These are phyloP conservation scores for Coregonus ussuriensis DNA, from an alignment of 2,797 vertebrate genomes.

Conservation along the genomic window DNA sequence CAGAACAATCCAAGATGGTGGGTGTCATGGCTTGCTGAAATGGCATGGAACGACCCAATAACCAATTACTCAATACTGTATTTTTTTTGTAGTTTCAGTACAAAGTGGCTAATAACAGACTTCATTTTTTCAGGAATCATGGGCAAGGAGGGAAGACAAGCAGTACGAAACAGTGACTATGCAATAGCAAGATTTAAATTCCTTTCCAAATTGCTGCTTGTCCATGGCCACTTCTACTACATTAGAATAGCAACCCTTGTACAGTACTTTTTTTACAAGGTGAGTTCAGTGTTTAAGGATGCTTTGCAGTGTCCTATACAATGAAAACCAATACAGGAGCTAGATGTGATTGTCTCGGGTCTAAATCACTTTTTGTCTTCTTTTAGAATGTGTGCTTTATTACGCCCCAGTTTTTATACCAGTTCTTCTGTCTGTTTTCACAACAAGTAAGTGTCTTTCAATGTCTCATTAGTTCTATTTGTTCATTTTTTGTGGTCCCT, in stretches of 20 bases:
- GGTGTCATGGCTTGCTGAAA: no score
- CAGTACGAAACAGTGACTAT: conserved; percentile 99
- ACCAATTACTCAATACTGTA: no score
- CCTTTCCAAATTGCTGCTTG: conserved; percentile 94
- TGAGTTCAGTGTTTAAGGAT: conserved; percentile 53
- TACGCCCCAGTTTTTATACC: conserved; percentile 99
- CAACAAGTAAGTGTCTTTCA: conserved; percentile 91
- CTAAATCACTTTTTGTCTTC: conserved; percentile 53
- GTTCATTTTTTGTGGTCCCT: not conserved
- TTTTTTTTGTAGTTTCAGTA: no score
- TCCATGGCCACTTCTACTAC: conserved; percentile 99
- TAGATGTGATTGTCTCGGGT: conserved; percentile 3
- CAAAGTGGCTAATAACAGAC: not conserved
- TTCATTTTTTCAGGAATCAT: conserved; percentile 86
- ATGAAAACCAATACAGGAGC: not conserved
- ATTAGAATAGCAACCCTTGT: conserved; percentile 98
- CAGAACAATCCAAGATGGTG: no score
- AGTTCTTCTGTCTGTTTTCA: conserved; percentile 99
- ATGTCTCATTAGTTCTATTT: conserved; percentile 24
- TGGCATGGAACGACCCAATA: no score
- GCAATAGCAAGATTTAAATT: conserved; percentile 98
- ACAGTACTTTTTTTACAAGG: conserved; percentile 99
- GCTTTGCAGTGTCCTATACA: not conserved
- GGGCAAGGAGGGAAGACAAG: conserved; percentile 98
- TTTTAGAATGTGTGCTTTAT: conserved; percentile 99